These are phyloP conservation scores for Astur gentilis DNA, from an alignment of 2,113 vertebrate genomes.

Conservation along the genomic window DNA sequence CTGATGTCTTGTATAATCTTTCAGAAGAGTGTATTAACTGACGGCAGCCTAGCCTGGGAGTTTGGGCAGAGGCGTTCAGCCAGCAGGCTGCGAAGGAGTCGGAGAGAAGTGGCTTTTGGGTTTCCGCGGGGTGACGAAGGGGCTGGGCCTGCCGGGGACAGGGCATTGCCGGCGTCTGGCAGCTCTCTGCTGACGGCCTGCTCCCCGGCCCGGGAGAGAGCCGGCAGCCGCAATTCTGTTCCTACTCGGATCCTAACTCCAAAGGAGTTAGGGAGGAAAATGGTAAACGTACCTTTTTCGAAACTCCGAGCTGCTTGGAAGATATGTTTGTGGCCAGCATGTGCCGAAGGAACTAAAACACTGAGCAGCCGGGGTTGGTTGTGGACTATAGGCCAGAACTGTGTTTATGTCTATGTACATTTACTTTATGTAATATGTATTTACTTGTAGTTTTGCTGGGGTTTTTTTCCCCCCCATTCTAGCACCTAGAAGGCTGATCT, in stretches of 20 bases:
- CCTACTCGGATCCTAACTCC: neutral
- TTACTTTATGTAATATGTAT: neutral
- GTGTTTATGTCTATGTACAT: neutral
- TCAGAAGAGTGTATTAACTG: constrained; percentile 8
- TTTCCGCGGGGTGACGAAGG: neutral
- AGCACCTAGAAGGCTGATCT: neutral
- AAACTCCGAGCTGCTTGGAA: neutral
- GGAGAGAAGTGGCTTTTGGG: neutral
- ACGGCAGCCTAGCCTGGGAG: neutral
- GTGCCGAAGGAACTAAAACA: neutral
- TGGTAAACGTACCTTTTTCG: neutral
- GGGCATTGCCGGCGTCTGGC: neutral
- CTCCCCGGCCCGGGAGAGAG: neutral
- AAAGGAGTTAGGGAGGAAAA: neutral
- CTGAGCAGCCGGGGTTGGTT: neutral
- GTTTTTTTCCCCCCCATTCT: neutral
- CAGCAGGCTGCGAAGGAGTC: neutral
- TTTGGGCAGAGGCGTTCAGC: neutral
- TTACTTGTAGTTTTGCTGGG: neutral
- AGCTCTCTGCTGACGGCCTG: neutral
- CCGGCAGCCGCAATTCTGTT: neutral
- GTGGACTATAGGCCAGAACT: neutral
- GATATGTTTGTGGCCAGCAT: neutral
- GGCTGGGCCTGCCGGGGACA: neutral
- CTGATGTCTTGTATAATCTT: constrained; percentile 4